Evolutionary conservation across 2,113 vertebrate genomes (phyloP), one percentile per base, ranked within the genome.

Genomic region (Madoqua kirkii): DNA sequence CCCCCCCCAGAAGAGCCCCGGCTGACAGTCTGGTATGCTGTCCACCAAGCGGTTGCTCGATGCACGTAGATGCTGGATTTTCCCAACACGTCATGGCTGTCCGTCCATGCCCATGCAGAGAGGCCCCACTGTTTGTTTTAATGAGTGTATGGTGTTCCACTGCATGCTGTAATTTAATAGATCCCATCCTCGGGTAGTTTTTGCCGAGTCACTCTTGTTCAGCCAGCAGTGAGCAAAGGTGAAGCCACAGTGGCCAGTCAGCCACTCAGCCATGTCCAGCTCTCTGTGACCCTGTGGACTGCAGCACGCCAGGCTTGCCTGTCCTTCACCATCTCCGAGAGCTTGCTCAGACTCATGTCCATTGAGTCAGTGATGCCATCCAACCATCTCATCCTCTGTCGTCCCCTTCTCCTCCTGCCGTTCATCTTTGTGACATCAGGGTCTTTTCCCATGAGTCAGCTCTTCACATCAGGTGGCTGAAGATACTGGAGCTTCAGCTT

Each of bases 231-330:
- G 50, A 92, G 36, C 86, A 67, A 64, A 64, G 21, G 19, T 54
- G 55, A 92, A 19, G 5, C 23, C 33, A 25, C 52, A 50, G 4
- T 40, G 36, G 19, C 10, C 1, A 0, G 23, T 40, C 10, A 11
- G 36, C 3, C 0, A 3, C 36, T n/a, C n/a, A 40, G 67, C 6
- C 19, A 0, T 25, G 67, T 13, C 67, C 1, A 9, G 6, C 67
- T 6, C 36, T 23, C 6, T 40, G 36, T 11, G 19, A 12, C 67
- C 36, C 67, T 21, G 13, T 13, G 36, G 11, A 31, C 59, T 60
- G 59, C 59, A 60, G 59, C 27, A 31, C 1, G 7, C 64, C 64
- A 36, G 64, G n/a, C 64, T 11, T 67, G 17, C 64, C 64, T 36
- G 64, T 21, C n/a, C 64, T 21, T 67, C 17, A 5, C 33, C 64